Base-by-base conservation (phyloP, 2,113 vertebrate species). In the Cinclus cinclus region DNA sequence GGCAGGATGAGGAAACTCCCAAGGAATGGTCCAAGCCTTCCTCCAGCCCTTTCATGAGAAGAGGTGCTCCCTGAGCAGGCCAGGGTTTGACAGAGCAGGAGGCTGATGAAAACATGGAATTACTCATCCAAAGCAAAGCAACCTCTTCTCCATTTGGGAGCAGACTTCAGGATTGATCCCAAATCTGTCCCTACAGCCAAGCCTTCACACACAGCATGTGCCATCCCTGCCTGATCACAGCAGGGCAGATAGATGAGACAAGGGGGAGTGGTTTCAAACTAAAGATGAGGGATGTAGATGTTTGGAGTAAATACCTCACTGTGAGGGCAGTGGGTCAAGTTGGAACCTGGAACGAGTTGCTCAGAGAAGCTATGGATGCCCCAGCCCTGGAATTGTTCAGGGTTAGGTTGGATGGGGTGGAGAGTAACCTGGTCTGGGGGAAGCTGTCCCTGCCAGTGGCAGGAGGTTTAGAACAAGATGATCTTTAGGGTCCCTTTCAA, bases 171-270 rank as follows among this genome's bases (percentile, higher is more conserved):
- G 39, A 25, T 3, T 52, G 24, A 80, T 47, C 18, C 23, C 13
- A 5, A 60, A 60, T 31, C 63, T 69, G 49, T 25, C 63, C 44
- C 63, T 68, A 22, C 11, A 59, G 62, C 37, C 37, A 67, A 46
- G 5, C 11, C n/a, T 17, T 50, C 31, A 37, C 18, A 55, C 7
- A 13, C 31, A 60, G 37, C 2, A 1, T 0, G 4, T 28, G 44
- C 15, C 55, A 55, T 13, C 60, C 50, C 58, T 71, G 27, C 44
- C 35, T 67, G 52, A 9, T 14, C 13, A 6, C 21, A 24, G 30
- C n/a, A 89, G 39, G 19, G 39, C 33, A 82, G 46, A 41, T 2
- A 27, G 28, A 7, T 14, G 20, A 64, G 44, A n/a, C 4, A 52
- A 67, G 9, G 49, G 10, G n/a, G 24, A 53, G 15, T 11, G 24